Evolutionary conservation across 2,888 invertebrate genomes (phyloP), one percentile per base, ranked within the genome.

Genomic region (Phymatocera aterrima): DNA sequence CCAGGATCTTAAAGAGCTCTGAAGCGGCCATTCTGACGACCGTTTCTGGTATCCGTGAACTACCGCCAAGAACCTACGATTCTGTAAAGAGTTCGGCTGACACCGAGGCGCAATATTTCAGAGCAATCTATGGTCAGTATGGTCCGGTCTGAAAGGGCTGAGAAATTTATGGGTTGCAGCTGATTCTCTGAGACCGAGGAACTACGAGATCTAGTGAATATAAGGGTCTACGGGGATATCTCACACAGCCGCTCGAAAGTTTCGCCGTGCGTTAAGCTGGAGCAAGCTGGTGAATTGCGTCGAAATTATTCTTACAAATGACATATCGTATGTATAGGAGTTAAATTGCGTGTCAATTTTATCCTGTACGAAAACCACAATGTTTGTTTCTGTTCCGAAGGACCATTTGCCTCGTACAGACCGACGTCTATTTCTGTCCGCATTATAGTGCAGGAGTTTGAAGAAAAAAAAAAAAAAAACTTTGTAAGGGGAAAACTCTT

Each of bases 151-250:
- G 80, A 84, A 84, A 84, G 84, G 84, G 85, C 84, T 83, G 80
- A 79, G 80, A 85, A 83, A 85, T 85, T 85, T 85, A 85, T 85
- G 85, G 84, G 82, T 78, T 83, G 85, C 85, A 85, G 85, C 85
- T 85, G 85, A 85, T 85, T 83, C 64, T n/a, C n/a, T 28, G 70
- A 57, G 24, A 28, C 34, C 48, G 34, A 65, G 31, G 24, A 68
- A 78, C 77, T 54, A n/a, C 24, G 24, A 75, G 75, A 75, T 75
- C 37, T 15, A 75, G 40, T 3, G 43, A 57, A 60, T 40, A 34
- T 68, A 72, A 51, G 72, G 51, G 72, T 31, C 18, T 10, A 5
- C 34, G 8, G 34, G n/a, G 18, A 18, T 31, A 48, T 18, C 48
- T 21, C n/a, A 6, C 51, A 10, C 72, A 34, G 48, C 31, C 31